Evolutionary conservation across 2,888 invertebrate species (phyloP).

Genomic region (Euproctis similis): DNA sequence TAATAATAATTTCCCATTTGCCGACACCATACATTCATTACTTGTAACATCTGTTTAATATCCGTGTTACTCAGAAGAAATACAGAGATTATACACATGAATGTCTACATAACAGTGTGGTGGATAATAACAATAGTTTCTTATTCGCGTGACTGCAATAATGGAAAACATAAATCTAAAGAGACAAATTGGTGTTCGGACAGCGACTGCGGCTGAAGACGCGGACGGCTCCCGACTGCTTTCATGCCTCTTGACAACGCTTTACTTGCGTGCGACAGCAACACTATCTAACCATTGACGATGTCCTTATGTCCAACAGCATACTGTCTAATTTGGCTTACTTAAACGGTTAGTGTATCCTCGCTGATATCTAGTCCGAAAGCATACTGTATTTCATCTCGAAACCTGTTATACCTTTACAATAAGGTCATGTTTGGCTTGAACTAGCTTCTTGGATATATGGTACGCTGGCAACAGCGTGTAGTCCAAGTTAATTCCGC

Average conservation of each 20-base stretch:
- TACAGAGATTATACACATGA: conserved; percentile 20
- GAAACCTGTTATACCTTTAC: conserved; percentile 14
- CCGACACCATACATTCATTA: conserved; percentile 1
- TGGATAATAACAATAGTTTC: conserved; percentile 37
- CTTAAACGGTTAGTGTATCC: conserved; percentile 14
- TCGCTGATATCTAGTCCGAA: conserved; percentile 21
- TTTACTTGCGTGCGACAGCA: conserved; percentile 39
- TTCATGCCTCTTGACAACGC: conserved; percentile 56
- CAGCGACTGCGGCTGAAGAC: conserved; percentile 48
- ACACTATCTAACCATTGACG: conserved; percentile 8
- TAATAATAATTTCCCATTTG: background rate
- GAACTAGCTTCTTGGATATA: conserved; percentile 2
- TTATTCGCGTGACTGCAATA: conserved; percentile 44
- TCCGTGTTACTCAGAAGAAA: conserved; percentile 15
- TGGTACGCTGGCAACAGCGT: conserved; percentile 28
- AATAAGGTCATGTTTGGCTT: conserved; percentile 27
- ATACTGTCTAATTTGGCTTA: conserved; percentile 26
- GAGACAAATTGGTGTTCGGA: conserved; percentile 59
- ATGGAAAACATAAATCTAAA: conserved; percentile 64
- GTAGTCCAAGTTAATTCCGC: conserved; percentile 53
- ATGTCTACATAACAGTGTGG: conserved; percentile 28
- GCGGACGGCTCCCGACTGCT: conserved; percentile 43
- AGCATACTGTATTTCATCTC: conserved; percentile 14
- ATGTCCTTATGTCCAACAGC: conserved; percentile 13
- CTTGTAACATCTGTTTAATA: conserved; percentile 22